Evolutionary conservation across 92 coral and sea anemone species (phyloP), one percentile per base, ranked within the genome.

Genomic region (Plumapathes pennacea): DNA sequence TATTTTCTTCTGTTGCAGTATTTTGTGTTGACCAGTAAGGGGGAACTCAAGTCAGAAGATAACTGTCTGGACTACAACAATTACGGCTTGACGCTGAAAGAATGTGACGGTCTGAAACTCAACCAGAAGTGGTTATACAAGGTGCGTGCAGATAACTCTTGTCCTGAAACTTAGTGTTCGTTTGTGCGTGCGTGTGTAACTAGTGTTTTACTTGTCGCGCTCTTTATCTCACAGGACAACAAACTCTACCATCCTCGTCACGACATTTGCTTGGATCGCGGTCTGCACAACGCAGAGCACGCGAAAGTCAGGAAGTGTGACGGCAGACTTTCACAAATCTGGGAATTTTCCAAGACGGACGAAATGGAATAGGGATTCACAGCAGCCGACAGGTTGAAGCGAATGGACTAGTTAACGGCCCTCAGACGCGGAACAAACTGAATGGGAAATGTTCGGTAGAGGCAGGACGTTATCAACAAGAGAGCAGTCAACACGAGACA

Each of bases 321-420:
- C 32, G 96, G 84, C 19, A 56, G 64, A 10, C 70, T 56, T 24
- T 64, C 89, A 9, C 98, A 92, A 64, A 43, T 50, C 46, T 92
- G 98, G 98, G 88, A 88, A 55, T 89, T 92, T 43, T 85, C 96
- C 49, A 92, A 84, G 37, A 87, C 96, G 19, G 96, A 82, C n/a
- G 86, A 78, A 31, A 87, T 87, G 96, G 89, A 82, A 19, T 66
- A 24, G 42, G n/a, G n/a, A n/a, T n/a, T n/a, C n/a, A n/a, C n/a
- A n/a, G n/a, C n/a, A n/a, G n/a, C n/a, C n/a, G n/a, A n/a, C n/a
- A n/a, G n/a, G n/a, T n/a, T n/a, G n/a, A n/a, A n/a, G n/a, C n/a
- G n/a, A n/a, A n/a, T n/a, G n/a, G n/a, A n/a, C n/a, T n/a, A n/a
- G n/a, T n/a, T n/a, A n/a, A n/a, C n/a, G n/a, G n/a, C n/a, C n/a